Evolutionary conservation across 2,888 invertebrate genomes (phyloP).

Genomic region (Pocota personata): DNA sequence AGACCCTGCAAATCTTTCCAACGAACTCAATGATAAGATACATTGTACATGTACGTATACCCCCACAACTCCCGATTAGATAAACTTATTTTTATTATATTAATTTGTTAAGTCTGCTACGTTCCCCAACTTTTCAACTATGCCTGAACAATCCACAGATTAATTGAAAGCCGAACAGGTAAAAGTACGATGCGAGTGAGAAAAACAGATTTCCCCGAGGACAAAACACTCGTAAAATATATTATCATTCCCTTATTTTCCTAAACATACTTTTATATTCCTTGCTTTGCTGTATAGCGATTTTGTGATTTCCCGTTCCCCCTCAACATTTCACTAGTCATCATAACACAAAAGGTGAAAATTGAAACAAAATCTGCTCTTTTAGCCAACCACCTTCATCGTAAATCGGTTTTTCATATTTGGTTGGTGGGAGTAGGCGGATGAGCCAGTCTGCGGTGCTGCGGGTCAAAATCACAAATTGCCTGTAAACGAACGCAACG

Average conservation of each 20-base stretch:
- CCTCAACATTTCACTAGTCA: constrained; percentile 8
- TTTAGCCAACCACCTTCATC: neutral
- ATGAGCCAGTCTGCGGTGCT: constrained; percentile 12
- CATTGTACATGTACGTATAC: too few relatives aligned
- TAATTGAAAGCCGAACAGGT: constrained; percentile 26
- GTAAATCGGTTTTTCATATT: constrained; percentile 39
- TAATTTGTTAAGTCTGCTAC: neutral
- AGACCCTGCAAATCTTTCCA: too few relatives aligned
- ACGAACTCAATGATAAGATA: too few relatives aligned
- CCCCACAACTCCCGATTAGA: too few relatives aligned
- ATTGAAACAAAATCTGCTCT: constrained; percentile 29
- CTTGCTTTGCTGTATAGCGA: neutral
- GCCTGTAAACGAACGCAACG: constrained; percentile 26
- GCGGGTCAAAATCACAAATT: constrained; percentile 35
- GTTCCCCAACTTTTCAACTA: neutral
- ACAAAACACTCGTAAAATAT: constrained; percentile 15
- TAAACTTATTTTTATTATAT: too few relatives aligned
- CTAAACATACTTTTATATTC: neutral
- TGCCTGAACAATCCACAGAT: neutral
- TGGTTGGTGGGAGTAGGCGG: neutral
- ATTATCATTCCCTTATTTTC: constrained; percentile 10
- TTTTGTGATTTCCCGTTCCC: neutral
- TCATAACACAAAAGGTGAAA: constrained; percentile 15
- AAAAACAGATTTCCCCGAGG: constrained; percentile 20
- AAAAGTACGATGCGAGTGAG: neutral